Evolutionary conservation across 2,888 invertebrate genomes (phyloP).

Genomic region (Rosalia funebris): DNA sequence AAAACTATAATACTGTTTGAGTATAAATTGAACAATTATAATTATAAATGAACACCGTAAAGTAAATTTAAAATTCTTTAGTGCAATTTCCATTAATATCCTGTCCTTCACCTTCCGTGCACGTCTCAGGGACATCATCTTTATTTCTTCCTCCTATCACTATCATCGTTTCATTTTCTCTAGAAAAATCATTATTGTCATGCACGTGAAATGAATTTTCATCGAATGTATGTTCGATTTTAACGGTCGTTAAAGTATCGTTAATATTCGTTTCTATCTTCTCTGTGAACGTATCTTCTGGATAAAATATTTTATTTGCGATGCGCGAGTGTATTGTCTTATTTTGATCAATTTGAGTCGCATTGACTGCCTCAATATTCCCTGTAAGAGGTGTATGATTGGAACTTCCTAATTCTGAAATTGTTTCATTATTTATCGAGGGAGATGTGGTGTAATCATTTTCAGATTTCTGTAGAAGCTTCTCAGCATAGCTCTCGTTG

Average conservation of each 20-base stretch:
- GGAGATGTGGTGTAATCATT: not conserved
- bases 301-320: not conserved
- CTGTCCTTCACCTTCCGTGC: conserved; percentile 2
- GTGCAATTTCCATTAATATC: conserved; percentile 4
- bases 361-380: no score
- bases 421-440: not conserved
- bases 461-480: not conserved
- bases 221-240: not conserved
- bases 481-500: no score
- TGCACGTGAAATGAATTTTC: no score
- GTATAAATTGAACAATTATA: no score
- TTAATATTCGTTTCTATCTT: not conserved
- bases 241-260: not conserved
- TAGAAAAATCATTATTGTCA: no score
- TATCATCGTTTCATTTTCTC: no score
- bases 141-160: conserved; percentile 1
- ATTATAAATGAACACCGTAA: no score
- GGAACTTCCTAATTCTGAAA: no score
- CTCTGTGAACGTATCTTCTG: not conserved
- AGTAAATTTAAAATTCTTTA: not conserved
- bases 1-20: no score
- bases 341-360: no score
- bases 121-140: conserved; percentile 1
- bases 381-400: no score
- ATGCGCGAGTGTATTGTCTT: not conserved